Percentiles rank a stretch among this genome's conserved stretches.
Evolutionary conservation across 53 echinoderm and acorn worm genomes (phyloP).

Genomic region (Mesocentrotus franciscanus): DNA sequence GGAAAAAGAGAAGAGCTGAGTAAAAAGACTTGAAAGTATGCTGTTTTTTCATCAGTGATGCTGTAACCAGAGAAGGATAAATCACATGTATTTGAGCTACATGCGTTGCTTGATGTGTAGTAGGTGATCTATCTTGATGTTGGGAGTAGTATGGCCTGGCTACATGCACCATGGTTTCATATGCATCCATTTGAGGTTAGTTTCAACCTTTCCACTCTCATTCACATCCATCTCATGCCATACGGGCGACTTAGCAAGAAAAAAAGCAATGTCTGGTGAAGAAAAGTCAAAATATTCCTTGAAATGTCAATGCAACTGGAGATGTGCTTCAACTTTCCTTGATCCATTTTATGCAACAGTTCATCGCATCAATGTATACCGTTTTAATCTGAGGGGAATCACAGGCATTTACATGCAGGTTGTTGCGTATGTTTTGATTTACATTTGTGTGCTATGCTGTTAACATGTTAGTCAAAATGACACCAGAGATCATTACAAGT

Average conservation of each 20-base stretch:
- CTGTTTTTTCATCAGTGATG: constrained; percentile 6
- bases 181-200: constrained; percentile 64
- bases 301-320: not conserved
- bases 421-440: no score
- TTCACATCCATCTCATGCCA: not conserved
- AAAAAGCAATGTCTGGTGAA: not conserved
- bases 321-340: not conserved
- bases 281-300: not conserved
- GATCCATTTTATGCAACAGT: not conserved
- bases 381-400: not conserved
- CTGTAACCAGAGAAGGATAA: constrained; percentile 53
- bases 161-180: constrained; percentile 63
- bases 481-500: no score
- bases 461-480: no score
- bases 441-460: no score
- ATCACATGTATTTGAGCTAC: constrained; percentile 45
- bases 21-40: constrained; percentile 10
- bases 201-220: not conserved
- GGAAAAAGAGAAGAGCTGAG: not conserved
- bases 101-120: constrained; percentile 18
- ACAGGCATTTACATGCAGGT: not conserved
- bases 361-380: not conserved
- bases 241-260: not conserved
- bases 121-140: constrained; percentile 34
- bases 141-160: constrained; percentile 45